A percentile compares a stretch with the other conserved stretches of the same genome.
These are phyloP conservation scores for Brachylomia viminalis DNA, from an alignment of 2,888 invertebrate genomes.

Conservation along the genomic window DNA sequence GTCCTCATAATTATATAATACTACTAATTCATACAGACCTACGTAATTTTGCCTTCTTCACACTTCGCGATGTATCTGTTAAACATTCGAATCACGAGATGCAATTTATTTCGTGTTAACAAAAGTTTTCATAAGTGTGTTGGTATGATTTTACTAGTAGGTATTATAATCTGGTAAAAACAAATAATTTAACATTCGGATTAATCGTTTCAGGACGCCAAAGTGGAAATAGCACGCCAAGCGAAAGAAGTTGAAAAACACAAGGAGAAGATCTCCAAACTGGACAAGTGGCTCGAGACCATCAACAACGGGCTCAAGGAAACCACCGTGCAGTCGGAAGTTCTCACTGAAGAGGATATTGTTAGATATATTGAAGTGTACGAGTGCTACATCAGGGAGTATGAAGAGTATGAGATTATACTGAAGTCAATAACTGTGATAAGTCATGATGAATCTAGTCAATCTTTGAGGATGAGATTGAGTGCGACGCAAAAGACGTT, in stretches of 20 bases:
- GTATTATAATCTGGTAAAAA: no score
- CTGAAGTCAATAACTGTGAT: constrained; percentile 86
- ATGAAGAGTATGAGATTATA: constrained; percentile 86
- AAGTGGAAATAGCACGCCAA: constrained; percentile 83
- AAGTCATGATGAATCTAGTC: constrained; percentile 88
- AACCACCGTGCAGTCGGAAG: constrained; percentile 81
- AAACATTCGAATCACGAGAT: no score
- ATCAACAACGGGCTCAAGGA: constrained; percentile 88
- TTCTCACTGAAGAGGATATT: constrained; percentile 83
- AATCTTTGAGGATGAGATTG: constrained; percentile 90
- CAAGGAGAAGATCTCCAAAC: constrained; percentile 82
- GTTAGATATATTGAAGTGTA: constrained; percentile 87
- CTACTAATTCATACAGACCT: no score
- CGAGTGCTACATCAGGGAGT: constrained; percentile 86
- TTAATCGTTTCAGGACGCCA: constrained; percentile 83
- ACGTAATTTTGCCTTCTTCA: no score
- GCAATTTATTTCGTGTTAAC: no score
- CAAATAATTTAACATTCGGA: neutral
- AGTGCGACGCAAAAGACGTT: constrained; percentile 90
- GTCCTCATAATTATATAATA: no score
- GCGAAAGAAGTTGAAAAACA: constrained; percentile 84
- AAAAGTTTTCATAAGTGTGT: no score
- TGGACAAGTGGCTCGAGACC: constrained; percentile 88
- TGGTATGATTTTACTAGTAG: no score
- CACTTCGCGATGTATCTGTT: no score